phyloP scores from a whole-genome alignment of 2,113 vertebrate genomes.

The Leptosomus discolor region DNA sequence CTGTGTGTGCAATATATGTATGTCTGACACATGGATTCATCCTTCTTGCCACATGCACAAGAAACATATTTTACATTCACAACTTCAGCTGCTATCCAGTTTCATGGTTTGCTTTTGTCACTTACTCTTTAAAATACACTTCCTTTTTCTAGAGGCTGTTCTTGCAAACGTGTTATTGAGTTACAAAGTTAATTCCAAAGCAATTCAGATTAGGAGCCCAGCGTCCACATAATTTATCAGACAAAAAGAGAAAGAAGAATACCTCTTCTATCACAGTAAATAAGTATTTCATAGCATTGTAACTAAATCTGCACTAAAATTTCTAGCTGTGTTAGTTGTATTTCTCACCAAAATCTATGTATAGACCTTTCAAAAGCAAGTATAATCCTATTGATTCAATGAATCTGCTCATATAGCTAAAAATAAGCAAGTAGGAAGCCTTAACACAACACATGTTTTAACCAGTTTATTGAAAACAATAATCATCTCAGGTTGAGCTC shows the following conservation, averaged over 20 bases:
- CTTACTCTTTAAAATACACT: background rate
- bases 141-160: background rate
- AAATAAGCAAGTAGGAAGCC: background rate
- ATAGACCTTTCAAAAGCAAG: background rate
- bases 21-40: background rate
- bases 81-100: background rate
- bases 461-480: conserved; percentile 26
- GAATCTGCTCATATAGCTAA: background rate
- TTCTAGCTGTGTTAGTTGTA: background rate
- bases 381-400: background rate
- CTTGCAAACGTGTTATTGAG: background rate
- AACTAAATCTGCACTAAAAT: background rate
- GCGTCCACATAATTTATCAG: background rate
- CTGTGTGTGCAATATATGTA: fast-evolving
- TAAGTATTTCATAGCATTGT: background rate
- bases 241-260: background rate
- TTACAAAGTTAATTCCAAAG: background rate
- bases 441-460: background rate
- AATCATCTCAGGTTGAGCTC: conserved; percentile 35
- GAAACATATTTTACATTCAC: background rate
- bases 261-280: background rate
- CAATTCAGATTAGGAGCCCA: background rate
- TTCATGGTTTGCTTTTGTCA: background rate
- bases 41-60: background rate
- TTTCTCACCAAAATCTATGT: background rate